A percentile compares a stretch with the other conserved stretches of the same genome.
phyloP scores from a whole-genome alignment of 2,113 vertebrate species.

The Gopherus evgoodei region DNA sequence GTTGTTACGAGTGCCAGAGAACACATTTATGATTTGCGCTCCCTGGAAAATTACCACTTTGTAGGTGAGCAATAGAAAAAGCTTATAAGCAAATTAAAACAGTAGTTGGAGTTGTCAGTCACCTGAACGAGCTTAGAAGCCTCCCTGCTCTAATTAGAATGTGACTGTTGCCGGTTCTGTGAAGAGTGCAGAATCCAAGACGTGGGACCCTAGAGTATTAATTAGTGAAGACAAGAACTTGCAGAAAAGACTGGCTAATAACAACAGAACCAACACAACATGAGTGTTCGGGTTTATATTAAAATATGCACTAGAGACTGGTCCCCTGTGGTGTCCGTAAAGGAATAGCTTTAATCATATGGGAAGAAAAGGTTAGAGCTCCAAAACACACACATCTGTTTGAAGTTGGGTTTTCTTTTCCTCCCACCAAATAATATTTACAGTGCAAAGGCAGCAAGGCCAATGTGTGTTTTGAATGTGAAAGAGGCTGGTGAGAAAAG shows the following conservation, averaged over 20 bases:
- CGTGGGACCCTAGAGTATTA: constrained; percentile 90
- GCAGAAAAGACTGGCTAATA: constrained; percentile 89
- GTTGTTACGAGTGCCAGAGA: constrained; percentile 99
- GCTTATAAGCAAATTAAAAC: constrained; percentile 89
- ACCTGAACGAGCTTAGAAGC: constrained; percentile 85
- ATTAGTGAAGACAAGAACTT: constrained; percentile 91
- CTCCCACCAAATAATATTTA: constrained; percentile 87
- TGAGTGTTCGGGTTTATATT: constrained; percentile 88
- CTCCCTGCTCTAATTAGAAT: constrained; percentile 88
- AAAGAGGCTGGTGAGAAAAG: constrained; percentile 74
- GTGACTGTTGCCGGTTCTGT: constrained; percentile 89
- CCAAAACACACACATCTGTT: constrained; percentile 89
- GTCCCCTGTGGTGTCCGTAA: constrained; percentile 89
- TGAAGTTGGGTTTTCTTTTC: constrained; percentile 78
- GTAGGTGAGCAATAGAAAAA: constrained; percentile 93
- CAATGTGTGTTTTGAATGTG: constrained; percentile 87
- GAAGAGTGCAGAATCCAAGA: constrained; percentile 88
- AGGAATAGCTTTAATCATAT: constrained; percentile 90
- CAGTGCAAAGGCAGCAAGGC: constrained; percentile 84
- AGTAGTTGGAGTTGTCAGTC: constrained; percentile 88
- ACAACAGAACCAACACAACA: constrained; percentile 91
- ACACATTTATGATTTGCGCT: constrained; percentile 99
- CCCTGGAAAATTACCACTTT: constrained; percentile 98
- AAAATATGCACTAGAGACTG: constrained; percentile 89
- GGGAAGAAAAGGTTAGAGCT: constrained; percentile 90